Evolutionary conservation across 2,888 invertebrate genomes (phyloP), one percentile per base, ranked within the genome.

Genomic region (Agrotis segetum): DNA sequence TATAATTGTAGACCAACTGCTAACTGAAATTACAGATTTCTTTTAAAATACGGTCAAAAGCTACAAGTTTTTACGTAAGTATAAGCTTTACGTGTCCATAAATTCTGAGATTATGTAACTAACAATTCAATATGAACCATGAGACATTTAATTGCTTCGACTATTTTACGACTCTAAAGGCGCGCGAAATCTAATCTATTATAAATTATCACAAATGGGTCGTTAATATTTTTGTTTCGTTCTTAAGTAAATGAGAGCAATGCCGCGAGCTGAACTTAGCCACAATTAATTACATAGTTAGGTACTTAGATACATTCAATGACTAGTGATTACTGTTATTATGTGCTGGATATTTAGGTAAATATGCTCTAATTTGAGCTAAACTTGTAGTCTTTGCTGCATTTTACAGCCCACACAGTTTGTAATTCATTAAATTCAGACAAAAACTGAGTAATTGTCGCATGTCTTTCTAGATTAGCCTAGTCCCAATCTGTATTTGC

Each of bases 181-280:
- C 67, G 70, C 50, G 61, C 62, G 61, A 79, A 79, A 79, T 65
- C 50, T 55, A 79, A 68, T 79, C 80, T 70, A 50, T 75, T 71
- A 75, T 79, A 75, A 79, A 79, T 75, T 79, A 79, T 71, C 55
- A n/a, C 52, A 46, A 65, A 29, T 55, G 14, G 64, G 47, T 67
- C 67, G 61, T 79, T 68, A 75, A 79, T 79, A 80, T 71, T 75
- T 80, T 72, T 69, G 77, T 16, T 21, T 56, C 55, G 50, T 68
- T 79, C 68, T 46, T 46, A 65, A 67, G 64, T 67, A 67, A 80
- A 80, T 64, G 67, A 49, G 55, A 63, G 52, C 53, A 73, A 49
- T 47, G 70, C 81, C 63, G 67, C 63, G 50, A 71, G 80, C 63
- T 56, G 63, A 63, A 68, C 46, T 66, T 73, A 67, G 67, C 55